Conservation (phyloP, 1,140 invertebrate genomes). For the Ips nitidus region DNA sequence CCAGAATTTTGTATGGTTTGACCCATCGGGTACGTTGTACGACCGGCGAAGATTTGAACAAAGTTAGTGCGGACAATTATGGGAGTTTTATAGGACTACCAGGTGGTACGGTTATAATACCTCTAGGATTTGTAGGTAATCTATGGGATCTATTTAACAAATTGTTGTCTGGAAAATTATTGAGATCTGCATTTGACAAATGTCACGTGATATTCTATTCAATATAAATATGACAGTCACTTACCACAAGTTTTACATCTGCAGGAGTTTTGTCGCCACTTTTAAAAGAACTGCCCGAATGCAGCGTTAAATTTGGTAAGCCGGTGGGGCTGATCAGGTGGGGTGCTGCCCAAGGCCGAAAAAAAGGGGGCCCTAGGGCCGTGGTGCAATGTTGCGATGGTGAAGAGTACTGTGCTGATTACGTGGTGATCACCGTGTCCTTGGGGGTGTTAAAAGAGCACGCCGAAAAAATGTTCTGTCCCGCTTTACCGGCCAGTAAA, state of each 20-base stretch:
- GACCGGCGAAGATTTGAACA: constrained; percentile 64
- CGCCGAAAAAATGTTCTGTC: constrained; percentile 72
- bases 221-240: not conserved
- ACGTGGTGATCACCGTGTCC: constrained; percentile 80
- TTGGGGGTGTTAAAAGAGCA: constrained; percentile 82
- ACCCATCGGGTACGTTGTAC: constrained; percentile 60
- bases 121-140: constrained; percentile 54
- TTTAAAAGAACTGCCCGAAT: constrained; percentile 60
- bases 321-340: constrained; percentile 64
- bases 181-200: not conserved
- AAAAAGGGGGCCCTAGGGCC: constrained; percentile 52
- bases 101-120: constrained; percentile 64
- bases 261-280: constrained; percentile 64
- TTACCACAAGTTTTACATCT: not conserved
- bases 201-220: no score
- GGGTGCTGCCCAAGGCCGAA: constrained; percentile 57
- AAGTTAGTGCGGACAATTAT: constrained; percentile 67
- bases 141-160: not conserved
- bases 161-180: not conserved
- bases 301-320: constrained; percentile 61
- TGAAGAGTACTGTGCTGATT: constrained; percentile 70
- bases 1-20: constrained; percentile 66
- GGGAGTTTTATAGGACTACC: constrained; percentile 67
- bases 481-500: constrained; percentile 72
- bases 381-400: constrained; percentile 71